Conservation (phyloP, 2,113 vertebrate genomes). For the Anguilla rostrata region DNA sequence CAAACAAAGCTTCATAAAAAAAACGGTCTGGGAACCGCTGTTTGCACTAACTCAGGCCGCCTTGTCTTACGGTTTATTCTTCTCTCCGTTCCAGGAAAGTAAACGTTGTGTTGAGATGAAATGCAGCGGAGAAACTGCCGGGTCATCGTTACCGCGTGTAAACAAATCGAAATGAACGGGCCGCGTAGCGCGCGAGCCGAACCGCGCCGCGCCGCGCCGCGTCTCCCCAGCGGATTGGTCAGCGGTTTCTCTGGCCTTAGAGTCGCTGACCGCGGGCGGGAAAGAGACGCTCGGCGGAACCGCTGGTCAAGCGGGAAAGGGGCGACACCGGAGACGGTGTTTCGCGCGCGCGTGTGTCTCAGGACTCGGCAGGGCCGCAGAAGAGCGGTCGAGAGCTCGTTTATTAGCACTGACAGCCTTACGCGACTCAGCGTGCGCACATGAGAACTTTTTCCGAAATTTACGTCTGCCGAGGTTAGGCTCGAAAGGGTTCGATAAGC, state of each 20-base stretch:
- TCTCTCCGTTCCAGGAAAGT: background rate
- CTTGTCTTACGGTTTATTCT: background rate
- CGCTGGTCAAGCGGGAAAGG: constrained; percentile 2
- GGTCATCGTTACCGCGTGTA: background rate
- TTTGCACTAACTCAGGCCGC: background rate
- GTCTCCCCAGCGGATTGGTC: background rate
- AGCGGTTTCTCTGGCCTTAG: background rate
- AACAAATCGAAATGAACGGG: background rate
- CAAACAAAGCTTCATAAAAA: background rate
- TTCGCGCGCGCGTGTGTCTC: background rate
- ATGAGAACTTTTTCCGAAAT: no score
- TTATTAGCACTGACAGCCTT: no score
- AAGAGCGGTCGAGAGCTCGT: no score
- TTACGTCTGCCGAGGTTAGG: no score
- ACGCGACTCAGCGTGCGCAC: no score
- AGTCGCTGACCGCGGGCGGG: constrained; percentile 4
- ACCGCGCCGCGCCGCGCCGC: no score
- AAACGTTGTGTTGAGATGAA: background rate
- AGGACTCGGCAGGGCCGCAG: background rate
- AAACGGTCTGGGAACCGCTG: background rate
- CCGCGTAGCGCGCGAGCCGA: no score
- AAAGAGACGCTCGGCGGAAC: background rate
- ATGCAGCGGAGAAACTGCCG: background rate
- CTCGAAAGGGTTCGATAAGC: no score
- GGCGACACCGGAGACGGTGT: background rate